Evolutionary conservation across 1,140 invertebrate genomes (phyloP).

Genomic region (Drosophila biarmipes): DNA sequence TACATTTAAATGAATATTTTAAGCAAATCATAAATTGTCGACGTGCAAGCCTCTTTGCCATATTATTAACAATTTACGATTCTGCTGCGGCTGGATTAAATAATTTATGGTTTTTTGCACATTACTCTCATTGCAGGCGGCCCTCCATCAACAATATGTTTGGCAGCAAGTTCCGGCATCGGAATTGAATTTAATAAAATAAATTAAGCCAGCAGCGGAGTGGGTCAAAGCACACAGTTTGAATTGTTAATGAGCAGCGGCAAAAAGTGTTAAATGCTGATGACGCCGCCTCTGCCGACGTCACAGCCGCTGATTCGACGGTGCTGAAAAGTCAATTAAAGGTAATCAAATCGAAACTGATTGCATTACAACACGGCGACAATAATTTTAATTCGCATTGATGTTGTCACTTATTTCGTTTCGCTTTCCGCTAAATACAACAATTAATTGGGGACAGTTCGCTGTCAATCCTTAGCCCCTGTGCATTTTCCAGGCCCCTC

Average conservation of each 20-base stretch:
- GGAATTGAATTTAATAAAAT: slow-evolving; percentile 63
- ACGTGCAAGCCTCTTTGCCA: slow-evolving; percentile 44
- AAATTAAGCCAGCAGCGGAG: slow-evolving; percentile 41
- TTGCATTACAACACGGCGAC: slow-evolving; percentile 67
- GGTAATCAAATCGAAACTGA: slow-evolving; percentile 80
- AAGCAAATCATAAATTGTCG: slow-evolving; percentile 71
- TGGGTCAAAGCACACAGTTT: slow-evolving; percentile 41
- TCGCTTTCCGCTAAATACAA: slow-evolving; percentile 49
- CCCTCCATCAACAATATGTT: slow-evolving; percentile 66
- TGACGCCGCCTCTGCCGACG: slow-evolving; percentile 40
- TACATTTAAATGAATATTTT: slow-evolving; percentile 63
- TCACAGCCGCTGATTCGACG: slow-evolving; percentile 54
- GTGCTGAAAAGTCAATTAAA: slow-evolving; percentile 82
- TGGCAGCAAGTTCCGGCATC: slow-evolving; percentile 76
- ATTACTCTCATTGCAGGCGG: slow-evolving; percentile 62
- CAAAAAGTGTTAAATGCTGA: slow-evolving; percentile 69
- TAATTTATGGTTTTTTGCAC: slow-evolving; percentile 60
- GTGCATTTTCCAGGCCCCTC: background rate
- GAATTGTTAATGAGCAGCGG: slow-evolving; percentile 74
- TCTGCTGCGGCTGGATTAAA: slow-evolving; percentile 46
- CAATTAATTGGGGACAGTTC: slow-evolving; percentile 56
- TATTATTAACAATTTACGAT: slow-evolving; percentile 71
- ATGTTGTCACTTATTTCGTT: slow-evolving; percentile 51
- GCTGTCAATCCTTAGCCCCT: background rate
- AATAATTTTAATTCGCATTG: slow-evolving; percentile 65